Percentiles rank a stretch among this genome's conserved stretches.
Conservation (phyloP, 2,888 invertebrate genomes). For the Eumacrocentrus americanus region DNA sequence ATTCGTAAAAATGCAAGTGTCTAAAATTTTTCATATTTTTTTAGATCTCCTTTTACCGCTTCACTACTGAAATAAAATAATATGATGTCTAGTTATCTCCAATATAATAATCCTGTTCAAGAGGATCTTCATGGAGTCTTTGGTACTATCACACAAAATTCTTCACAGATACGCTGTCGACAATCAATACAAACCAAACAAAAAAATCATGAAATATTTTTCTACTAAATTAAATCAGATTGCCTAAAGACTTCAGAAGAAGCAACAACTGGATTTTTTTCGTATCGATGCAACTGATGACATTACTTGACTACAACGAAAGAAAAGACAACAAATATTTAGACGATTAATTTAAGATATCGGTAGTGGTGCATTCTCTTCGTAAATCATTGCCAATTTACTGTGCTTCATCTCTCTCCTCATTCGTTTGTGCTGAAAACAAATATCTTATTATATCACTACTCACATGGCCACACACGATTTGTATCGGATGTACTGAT, state of each 20-base stretch:
- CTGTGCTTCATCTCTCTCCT: constrained; percentile 64
- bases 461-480: no score
- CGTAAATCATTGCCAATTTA: constrained; percentile 71
- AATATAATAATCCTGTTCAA: no score
- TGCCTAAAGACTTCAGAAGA: background rate
- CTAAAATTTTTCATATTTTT: no score
- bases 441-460: no score
- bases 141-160: background rate
- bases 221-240: background rate
- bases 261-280: background rate
- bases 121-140: no score
- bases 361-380: constrained; percentile 75
- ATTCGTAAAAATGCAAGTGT: no score
- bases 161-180: background rate
- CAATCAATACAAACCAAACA: background rate
- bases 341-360: constrained; percentile 44
- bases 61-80: no score
- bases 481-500: no score
- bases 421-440: constrained; percentile 58
- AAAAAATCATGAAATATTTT: background rate
- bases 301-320: no score
- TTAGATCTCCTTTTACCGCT: no score
- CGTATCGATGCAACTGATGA: background rate
- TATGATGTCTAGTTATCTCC: no score
- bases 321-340: background rate